A percentile compares a stretch with the other conserved stretches of the same genome.
Evolutionary conservation across 2,797 vertebrate species (phyloP).

Genomic region (Sandelia bainsii): DNA sequence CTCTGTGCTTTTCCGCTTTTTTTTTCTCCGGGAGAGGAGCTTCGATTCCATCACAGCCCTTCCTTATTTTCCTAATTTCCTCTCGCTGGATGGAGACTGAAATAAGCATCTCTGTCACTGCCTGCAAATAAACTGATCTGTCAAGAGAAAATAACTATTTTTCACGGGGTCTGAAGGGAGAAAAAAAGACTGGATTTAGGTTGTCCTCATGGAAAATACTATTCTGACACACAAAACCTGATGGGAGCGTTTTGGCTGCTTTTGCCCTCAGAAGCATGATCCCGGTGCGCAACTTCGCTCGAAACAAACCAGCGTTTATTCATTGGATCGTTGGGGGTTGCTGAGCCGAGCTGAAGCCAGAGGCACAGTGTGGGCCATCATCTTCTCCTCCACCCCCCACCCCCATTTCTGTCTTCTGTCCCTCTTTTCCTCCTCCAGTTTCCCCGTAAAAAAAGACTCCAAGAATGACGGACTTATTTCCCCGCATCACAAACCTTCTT

Average conservation of each 20-base stretch:
- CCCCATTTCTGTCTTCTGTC: not conserved
- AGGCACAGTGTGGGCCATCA: slow-evolving; percentile 21
- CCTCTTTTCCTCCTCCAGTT: not conserved
- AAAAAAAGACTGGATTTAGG: slow-evolving; percentile 35
- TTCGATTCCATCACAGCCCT: not conserved
- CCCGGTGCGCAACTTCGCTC: slow-evolving; percentile 68
- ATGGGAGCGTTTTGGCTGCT: slow-evolving; percentile 50
- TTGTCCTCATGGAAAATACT: slow-evolving; percentile 25
- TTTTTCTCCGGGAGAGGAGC: slow-evolving; percentile 4
- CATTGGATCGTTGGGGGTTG: slow-evolving; percentile 38
- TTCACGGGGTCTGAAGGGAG: not conserved
- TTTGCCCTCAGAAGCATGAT: slow-evolving; percentile 37
- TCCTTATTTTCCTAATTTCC: not conserved
- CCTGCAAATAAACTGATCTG: slow-evolving; percentile 15
- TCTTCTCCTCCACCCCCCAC: too few relatives aligned
- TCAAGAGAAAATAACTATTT: slow-evolving; percentile 12
- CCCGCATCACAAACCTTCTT: slow-evolving; percentile 35
- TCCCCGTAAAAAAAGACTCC: not conserved
- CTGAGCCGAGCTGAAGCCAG: slow-evolving; percentile 49
- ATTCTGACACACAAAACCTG: not conserved
- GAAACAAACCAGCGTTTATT: slow-evolving; percentile 59
- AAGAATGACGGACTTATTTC: slow-evolving; percentile 69
- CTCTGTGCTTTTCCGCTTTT: slow-evolving; percentile 6
- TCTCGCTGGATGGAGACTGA: slow-evolving; percentile 32
- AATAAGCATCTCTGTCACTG: slow-evolving; percentile 1